These are phyloP conservation scores for Trypoxylus dichotomus DNA, from an alignment of 1,140 invertebrate genomes.

Conservation along the genomic window DNA sequence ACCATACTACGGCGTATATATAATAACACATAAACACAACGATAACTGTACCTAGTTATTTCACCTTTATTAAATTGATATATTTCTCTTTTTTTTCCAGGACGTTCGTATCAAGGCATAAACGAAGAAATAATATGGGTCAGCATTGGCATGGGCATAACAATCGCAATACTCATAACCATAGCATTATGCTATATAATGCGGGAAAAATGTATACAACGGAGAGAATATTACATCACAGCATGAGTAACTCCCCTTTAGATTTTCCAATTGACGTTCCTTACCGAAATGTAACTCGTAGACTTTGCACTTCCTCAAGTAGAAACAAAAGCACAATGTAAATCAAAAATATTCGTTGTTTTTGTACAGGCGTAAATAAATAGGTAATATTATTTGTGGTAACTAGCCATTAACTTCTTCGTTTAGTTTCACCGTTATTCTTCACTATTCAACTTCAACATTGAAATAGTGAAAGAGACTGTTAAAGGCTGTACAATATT, in stretches of 20 bases:
- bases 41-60: too few relatives aligned
- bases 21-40: too few relatives aligned
- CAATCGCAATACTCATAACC: conserved; percentile 77
- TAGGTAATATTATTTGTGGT: conserved; percentile 1
- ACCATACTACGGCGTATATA: too few relatives aligned
- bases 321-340: neutral
- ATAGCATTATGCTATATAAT: conserved; percentile 79
- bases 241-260: conserved; percentile 59
- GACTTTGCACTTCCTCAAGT: neutral
- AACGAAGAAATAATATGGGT: conserved; percentile 87
- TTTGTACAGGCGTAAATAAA: neutral
- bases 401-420: neutral
- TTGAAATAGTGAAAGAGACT: conserved; percentile 18
- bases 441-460: neutral
- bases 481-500: conserved; percentile 22
- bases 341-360: neutral
- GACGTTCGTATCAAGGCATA: conserved; percentile 74
- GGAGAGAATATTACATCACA: conserved; percentile 69
- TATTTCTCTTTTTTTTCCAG: conserved; percentile 49
- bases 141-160: conserved; percentile 81
- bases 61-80: too few relatives aligned
- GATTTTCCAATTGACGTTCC: neutral
- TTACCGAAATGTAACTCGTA: neutral
- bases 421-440: neutral
- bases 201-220: conserved; percentile 75